Conservation (phyloP, 1,140 invertebrate species). For the Pectinophora gossypiella region DNA sequence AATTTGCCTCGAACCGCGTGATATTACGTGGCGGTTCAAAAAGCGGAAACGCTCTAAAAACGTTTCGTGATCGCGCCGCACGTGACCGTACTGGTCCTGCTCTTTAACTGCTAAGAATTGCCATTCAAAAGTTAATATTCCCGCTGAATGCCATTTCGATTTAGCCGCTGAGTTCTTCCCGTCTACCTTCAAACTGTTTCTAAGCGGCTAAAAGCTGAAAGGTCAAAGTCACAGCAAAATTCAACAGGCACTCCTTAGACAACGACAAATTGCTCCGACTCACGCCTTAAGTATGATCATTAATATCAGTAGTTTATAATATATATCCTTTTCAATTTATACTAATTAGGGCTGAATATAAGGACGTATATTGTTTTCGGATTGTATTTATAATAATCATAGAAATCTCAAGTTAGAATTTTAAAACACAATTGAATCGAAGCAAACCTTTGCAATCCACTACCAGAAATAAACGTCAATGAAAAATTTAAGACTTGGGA, state of each 20-base stretch:
- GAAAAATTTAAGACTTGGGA: not conserved
- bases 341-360: no score
- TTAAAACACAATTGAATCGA: not conserved
- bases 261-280: conserved; percentile 14
- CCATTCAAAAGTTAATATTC: not conserved
- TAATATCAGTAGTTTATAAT: conserved; percentile 11
- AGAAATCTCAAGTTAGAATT: not conserved
- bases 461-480: not conserved
- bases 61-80: conserved; percentile 45
- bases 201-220: not conserved
- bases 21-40: conserved; percentile 25
- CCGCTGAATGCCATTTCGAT: not conserved
- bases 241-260: conserved; percentile 12
- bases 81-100: no score
- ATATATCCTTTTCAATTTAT: conserved; percentile 2
- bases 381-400: not conserved
- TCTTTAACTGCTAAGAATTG: no score
- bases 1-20: conserved; percentile 7
- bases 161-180: no score
- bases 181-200: no score
- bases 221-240: conserved; percentile 8
- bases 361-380: not conserved
- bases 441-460: not conserved
- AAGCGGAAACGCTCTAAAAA: conserved; percentile 55
- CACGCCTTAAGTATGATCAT: conserved; percentile 9